phyloP scores from a whole-genome alignment of 2,113 vertebrate species.

The Macrotus californicus region DNA sequence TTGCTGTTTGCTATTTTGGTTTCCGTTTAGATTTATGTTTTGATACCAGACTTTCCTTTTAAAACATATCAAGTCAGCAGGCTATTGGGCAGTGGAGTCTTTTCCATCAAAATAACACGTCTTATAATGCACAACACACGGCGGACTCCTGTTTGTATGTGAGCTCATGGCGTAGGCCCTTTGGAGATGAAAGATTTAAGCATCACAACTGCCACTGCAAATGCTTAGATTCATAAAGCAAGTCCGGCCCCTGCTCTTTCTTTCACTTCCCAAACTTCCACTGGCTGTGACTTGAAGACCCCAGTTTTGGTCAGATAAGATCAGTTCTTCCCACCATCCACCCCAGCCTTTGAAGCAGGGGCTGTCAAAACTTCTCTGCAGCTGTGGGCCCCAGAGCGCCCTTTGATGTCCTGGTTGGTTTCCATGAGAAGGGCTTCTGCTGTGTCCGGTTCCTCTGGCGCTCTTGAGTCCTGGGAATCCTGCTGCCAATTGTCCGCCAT shows the following conservation, averaged over 20 bases:
- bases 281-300: background rate
- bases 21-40: conserved; percentile 61
- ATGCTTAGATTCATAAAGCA: background rate
- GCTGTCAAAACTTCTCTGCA: background rate
- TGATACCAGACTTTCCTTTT: conserved; percentile 27
- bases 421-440: background rate
- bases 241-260: background rate
- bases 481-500: background rate
- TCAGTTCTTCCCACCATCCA: background rate
- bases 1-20: conserved; percentile 38
- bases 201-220: background rate
- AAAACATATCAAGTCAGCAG: background rate
- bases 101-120: conserved; percentile 33
- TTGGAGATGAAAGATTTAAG: conserved; percentile 17
- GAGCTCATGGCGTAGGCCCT: background rate
- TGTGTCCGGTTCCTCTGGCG: background rate
- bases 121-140: background rate
- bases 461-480: background rate
- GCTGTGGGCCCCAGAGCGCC: background rate
- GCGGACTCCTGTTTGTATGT: background rate
- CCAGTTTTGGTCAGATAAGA: background rate
- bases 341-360: background rate
- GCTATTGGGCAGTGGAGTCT: background rate
- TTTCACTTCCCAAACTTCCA: background rate
- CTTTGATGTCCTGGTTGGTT: background rate